Evolutionary conservation across 2,113 vertebrate genomes (phyloP).

Genomic region (Corydoras maculifer): DNA sequence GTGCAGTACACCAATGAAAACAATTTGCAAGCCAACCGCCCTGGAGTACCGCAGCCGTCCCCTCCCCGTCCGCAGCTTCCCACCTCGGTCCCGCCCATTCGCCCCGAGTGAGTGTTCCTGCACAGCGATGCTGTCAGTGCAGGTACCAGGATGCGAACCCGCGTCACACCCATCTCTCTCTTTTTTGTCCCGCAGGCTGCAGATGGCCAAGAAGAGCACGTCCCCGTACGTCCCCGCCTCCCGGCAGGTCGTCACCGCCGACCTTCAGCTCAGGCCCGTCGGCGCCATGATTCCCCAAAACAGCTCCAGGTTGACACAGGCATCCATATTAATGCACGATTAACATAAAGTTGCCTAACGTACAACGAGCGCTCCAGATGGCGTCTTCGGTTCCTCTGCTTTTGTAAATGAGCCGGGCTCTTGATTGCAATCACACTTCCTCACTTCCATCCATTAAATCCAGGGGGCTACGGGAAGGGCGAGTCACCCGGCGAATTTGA

Average conservation of each 20-base stretch:
- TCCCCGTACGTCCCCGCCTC: constrained; percentile 67
- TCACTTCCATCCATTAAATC: no score
- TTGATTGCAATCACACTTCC: no score
- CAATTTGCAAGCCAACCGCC: constrained; percentile 44
- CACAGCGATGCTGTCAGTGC: no score
- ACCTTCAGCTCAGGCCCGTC: constrained; percentile 46
- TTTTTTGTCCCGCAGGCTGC: constrained; percentile 51
- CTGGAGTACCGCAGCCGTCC: constrained; percentile 15
- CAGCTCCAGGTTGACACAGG: constrained; percentile 48
- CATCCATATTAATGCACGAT: no score
- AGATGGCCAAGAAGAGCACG: constrained; percentile 96
- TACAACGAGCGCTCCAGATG: no score
- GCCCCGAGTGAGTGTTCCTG: constrained; percentile 58
- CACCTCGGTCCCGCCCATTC: constrained; percentile 38
- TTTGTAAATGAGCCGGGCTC: no score
- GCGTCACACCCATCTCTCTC: no score
- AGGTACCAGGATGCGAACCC: no score
- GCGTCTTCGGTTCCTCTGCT: no score
- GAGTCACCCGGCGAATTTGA: no score
- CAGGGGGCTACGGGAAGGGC: no score
- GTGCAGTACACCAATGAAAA: constrained; percentile 85
- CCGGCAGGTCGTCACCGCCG: constrained; percentile 24
- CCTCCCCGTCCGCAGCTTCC: constrained; percentile 31
- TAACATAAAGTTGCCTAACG: no score
- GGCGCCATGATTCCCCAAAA: constrained; percentile 33